Evolutionary conservation across 2,113 vertebrate genomes (phyloP).

Genomic region (Eclectus roratus): DNA sequence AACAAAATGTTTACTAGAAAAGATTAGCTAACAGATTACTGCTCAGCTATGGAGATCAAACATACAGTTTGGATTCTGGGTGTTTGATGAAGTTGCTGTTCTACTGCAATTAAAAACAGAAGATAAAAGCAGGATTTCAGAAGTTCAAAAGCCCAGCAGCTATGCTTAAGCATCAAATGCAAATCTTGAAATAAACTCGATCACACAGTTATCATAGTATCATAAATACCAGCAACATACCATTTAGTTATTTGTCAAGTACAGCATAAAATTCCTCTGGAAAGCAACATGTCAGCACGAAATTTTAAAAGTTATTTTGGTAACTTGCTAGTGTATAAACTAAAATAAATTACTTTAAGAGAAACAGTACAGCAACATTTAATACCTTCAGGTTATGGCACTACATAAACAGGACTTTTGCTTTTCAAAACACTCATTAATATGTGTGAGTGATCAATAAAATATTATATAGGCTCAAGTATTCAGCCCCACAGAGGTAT

Average conservation of each 20-base stretch:
- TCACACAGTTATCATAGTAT: neutral
- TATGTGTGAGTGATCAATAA: neutral
- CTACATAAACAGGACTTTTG: neutral
- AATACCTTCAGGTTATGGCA: neutral
- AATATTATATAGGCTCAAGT: neutral
- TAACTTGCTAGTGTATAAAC: neutral
- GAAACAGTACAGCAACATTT: neutral
- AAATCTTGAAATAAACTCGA: neutral
- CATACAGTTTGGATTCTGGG: neutral
- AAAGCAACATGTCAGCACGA: neutral
- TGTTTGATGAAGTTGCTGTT: neutral
- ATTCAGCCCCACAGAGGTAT: neutral
- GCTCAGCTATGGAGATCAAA: neutral
- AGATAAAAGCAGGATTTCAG: neutral
- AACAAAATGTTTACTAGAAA: neutral
- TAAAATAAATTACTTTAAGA: neutral
- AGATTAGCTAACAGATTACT: neutral
- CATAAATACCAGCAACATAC: neutral
- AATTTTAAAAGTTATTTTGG: neutral
- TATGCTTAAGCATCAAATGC: neutral
- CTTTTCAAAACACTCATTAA: neutral
- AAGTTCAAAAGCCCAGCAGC: neutral
- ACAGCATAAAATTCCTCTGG: neutral
- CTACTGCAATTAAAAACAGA: neutral
- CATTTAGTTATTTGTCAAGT: neutral